Percentiles rank a stretch among this genome's conserved stretches.
These are phyloP conservation scores for Neosilurus hyrtlii DNA, from an alignment of 2,797 vertebrate species.

Conservation along the genomic window DNA sequence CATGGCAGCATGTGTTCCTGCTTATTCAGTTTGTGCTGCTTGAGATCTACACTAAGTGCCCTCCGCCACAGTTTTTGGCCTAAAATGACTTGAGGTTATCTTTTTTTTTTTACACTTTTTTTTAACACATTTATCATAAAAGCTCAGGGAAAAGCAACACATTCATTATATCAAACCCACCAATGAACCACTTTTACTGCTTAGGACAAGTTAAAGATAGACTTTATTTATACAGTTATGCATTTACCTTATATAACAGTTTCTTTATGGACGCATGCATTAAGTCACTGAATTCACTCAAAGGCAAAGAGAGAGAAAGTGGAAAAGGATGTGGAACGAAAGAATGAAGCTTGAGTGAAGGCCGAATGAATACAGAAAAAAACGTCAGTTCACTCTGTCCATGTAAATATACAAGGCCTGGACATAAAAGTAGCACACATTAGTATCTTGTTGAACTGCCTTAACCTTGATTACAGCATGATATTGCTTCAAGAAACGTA, in stretches of 20 bases:
- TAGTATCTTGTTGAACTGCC: too few species aligned
- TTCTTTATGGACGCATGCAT: not conserved
- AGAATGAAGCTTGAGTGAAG: conserved; percentile 25
- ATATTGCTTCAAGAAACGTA: too few species aligned
- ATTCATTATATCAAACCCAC: not conserved
- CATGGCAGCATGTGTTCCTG: conserved; percentile 59
- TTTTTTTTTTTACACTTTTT: conserved; percentile 64
- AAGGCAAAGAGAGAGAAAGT: conserved; percentile 12
- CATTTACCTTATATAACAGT: not conserved
- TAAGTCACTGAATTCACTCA: conserved; percentile 12
- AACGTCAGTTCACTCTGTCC: conserved; percentile 36
- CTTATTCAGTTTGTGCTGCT: conserved; percentile 65
- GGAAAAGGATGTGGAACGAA: conserved; percentile 9
- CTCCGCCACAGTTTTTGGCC: conserved; percentile 66
- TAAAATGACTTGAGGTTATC: conserved; percentile 65
- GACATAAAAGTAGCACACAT: too few species aligned
- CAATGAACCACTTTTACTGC: conserved; percentile 14
- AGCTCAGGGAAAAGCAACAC: conserved; percentile 11
- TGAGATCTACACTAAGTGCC: conserved; percentile 64
- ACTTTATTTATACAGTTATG: conserved; percentile 9
- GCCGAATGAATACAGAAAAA: conserved; percentile 25
- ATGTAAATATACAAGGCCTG: too few species aligned
- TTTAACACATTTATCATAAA: conserved; percentile 22
- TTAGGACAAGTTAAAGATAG: not conserved
- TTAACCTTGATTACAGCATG: too few species aligned